phyloP scores from a whole-genome alignment of 2,113 vertebrate species.

The Melospiza melodia region DNA sequence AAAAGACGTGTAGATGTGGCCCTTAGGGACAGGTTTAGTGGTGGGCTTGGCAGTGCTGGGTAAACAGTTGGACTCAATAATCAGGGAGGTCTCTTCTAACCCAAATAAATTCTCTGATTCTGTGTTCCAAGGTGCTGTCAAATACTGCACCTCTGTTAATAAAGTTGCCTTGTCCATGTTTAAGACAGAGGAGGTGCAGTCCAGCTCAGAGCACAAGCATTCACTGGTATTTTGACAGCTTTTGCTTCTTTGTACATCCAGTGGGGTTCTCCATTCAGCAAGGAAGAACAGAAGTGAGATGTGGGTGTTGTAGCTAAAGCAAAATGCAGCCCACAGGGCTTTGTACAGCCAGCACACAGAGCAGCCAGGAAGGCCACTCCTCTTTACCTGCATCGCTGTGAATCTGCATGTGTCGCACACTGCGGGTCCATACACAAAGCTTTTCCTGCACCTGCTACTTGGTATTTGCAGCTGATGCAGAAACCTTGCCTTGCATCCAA shows the following conservation, averaged over 20 bases:
- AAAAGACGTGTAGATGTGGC: accelerated
- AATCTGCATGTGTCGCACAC: accelerated
- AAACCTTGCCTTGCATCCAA: neutral
- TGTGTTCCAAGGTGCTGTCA: neutral
- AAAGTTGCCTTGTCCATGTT: neutral
- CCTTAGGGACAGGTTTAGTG: neutral
- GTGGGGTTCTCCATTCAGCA: neutral
- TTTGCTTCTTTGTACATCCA: neutral
- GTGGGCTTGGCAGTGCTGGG: neutral
- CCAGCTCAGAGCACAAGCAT: neutral
- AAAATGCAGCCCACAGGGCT: neutral
- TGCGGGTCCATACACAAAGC: accelerated
- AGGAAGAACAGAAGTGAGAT: neutral
- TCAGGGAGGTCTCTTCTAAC: neutral
- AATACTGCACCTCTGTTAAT: neutral
- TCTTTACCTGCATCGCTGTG: neutral
- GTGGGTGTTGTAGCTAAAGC: neutral
- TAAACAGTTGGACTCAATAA: neutral
- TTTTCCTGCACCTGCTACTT: neutral
- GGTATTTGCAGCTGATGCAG: neutral
- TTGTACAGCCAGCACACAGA: neutral
- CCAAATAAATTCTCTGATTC: neutral
- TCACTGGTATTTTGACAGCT: neutral
- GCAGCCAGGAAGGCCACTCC: neutral
- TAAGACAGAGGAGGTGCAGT: neutral